These are phyloP conservation scores for Ganaspis brasiliensis DNA, from an alignment of 2,888 invertebrate species.

Conservation along the genomic window DNA sequence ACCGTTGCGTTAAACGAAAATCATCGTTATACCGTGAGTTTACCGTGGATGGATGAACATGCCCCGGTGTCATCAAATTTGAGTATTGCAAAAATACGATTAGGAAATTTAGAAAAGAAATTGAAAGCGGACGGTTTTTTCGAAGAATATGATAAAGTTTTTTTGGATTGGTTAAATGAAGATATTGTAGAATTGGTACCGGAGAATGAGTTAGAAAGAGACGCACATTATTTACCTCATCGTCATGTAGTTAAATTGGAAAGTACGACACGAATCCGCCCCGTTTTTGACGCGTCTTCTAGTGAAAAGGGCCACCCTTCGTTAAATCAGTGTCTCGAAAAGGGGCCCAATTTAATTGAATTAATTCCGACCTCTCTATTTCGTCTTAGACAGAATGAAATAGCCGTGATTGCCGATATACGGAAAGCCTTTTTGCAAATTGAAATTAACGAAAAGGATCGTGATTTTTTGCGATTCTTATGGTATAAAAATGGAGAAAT, in stretches of 20 bases:
- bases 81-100: slow-evolving; percentile 61
- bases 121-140: slow-evolving; percentile 34
- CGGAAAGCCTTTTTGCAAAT: slow-evolving; percentile 25
- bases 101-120: slow-evolving; percentile 59
- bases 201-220: slow-evolving; percentile 44
- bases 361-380: slow-evolving; percentile 54
- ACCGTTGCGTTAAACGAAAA: slow-evolving; percentile 65
- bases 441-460: slow-evolving; percentile 52
- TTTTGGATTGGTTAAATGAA: not conserved
- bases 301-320: slow-evolving; percentile 54
- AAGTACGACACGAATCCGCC: slow-evolving; percentile 59
- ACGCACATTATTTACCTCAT: slow-evolving; percentile 50
- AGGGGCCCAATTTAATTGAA: too few species aligned
- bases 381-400: slow-evolving; percentile 55
- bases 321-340: too few species aligned
- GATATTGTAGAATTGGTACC: slow-evolving; percentile 66
- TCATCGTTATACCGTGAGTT: slow-evolving; percentile 64
- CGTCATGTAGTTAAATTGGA: slow-evolving; percentile 45
- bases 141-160: not conserved
- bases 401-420: slow-evolving; percentile 61
- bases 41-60: slow-evolving; percentile 72
- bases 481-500: slow-evolving; percentile 58
- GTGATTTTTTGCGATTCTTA: slow-evolving; percentile 63
- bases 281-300: slow-evolving; percentile 67
- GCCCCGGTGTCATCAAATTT: slow-evolving; percentile 65